Percentiles rank a stretch among this genome's conserved stretches.
These are phyloP conservation scores for Nephrotoma guestfalica DNA, from an alignment of 2,888 invertebrate species.

Conservation along the genomic window DNA sequence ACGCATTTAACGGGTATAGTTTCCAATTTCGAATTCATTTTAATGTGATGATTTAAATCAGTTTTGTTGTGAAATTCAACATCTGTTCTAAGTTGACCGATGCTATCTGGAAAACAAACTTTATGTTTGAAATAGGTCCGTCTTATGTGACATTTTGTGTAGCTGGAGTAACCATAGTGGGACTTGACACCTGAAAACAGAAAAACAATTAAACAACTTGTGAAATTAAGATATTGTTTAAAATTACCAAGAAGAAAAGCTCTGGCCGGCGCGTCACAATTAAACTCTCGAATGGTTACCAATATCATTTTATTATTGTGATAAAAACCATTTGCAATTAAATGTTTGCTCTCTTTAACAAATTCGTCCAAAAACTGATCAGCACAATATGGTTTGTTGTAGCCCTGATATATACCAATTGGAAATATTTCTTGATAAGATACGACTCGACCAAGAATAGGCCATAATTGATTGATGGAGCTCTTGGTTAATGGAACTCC, in stretches of 20 bases:
- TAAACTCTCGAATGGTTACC: background rate
- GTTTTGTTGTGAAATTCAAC: background rate
- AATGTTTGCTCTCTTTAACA: background rate
- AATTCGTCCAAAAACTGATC: background rate
- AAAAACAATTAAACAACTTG: background rate
- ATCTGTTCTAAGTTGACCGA: background rate
- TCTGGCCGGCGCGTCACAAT: background rate
- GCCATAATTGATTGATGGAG: background rate
- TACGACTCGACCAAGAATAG: background rate
- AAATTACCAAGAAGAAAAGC: background rate
- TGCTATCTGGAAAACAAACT: conserved; percentile 3
- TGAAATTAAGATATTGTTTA: background rate
- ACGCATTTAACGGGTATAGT: background rate
- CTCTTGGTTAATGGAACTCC: background rate
- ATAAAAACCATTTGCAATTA: background rate
- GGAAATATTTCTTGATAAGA: conserved; percentile 1
- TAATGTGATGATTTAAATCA: background rate
- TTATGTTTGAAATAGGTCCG: background rate
- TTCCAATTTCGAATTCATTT: background rate
- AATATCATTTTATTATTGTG: background rate
- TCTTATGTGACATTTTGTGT: background rate
- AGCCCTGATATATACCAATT: background rate
- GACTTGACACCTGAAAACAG: background rate
- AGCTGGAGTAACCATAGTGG: conserved; percentile 3
- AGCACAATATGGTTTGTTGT: conserved; percentile 1